A percentile compares a stretch with the other conserved stretches of the same genome.
phyloP scores from a whole-genome alignment of 2,888 invertebrate genomes.

The Pseudococcus jackbeardsleyi region DNA sequence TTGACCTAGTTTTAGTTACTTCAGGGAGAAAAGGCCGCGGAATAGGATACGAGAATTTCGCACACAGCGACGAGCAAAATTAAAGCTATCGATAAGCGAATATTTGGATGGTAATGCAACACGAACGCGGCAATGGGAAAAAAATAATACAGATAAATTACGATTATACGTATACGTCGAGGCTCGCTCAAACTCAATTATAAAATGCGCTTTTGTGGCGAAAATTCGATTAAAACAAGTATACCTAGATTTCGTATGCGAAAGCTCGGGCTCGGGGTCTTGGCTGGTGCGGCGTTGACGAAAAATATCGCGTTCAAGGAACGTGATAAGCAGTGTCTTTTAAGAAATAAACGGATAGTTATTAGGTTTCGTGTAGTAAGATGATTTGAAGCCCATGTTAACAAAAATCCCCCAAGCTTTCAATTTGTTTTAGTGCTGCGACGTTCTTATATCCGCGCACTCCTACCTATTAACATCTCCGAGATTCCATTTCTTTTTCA shows the following conservation, averaged over 20 bases:
- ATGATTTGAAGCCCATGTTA: constrained; percentile 44
- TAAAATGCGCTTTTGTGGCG: background rate
- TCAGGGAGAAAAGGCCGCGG: background rate
- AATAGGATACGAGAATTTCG: constrained; percentile 6
- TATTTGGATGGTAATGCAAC: background rate
- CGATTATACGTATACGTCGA: constrained; percentile 14
- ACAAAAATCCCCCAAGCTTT: constrained; percentile 54
- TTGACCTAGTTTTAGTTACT: constrained; percentile 27
- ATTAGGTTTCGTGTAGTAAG: constrained; percentile 45
- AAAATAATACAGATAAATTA: constrained; percentile 23
- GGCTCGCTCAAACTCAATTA: constrained; percentile 17
- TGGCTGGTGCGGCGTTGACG: background rate
- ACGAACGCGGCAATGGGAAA: background rate
- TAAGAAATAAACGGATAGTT: constrained; percentile 51
- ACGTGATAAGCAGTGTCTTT: constrained; percentile 42
- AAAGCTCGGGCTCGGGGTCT: background rate
- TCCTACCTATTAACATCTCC: background rate
- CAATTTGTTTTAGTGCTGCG: constrained; percentile 43
- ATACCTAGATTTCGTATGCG: constrained; percentile 8
- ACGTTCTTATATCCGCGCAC: constrained; percentile 7
- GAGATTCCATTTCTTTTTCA: constrained; percentile 4
- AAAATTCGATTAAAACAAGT: constrained; percentile 16
- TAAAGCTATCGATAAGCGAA: background rate
- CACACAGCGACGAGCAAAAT: background rate
- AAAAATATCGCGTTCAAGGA: constrained; percentile 27